Evolutionary conservation across 2,113 vertebrate species (phyloP), one percentile per base, ranked within the genome.

Genomic region (Poecilia latipinna): DNA sequence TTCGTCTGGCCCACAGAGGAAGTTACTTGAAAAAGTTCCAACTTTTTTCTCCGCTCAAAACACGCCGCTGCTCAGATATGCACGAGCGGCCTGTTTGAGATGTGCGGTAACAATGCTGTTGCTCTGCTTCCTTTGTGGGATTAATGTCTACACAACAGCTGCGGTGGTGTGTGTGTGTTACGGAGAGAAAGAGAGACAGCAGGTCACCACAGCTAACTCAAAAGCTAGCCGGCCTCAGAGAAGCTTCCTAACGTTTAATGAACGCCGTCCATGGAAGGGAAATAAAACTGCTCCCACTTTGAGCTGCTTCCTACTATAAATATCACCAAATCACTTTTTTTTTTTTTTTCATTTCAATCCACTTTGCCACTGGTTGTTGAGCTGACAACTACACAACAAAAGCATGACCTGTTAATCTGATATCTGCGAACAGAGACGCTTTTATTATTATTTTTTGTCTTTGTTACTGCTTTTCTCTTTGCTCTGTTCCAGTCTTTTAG

Each of bases 71-170:
- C 65, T 7, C 39, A 72, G 71, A 71, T 32, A 79, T 44, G 51
- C 72, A n/a, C 37, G 5, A 35, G 44, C 28, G 15, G 78, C 65
- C 62, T 89, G 78, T 78, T 68, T 78, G 61, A 82, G 77, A 83
- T 81, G 79, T 84, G 81, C 63, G 86, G 87, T 69, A 72, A 63
- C 83, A 79, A 76, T 35, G 15, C 65, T 82, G 75, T 72, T 65
- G 75, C 69, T 82, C 75, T 54, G 85, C 88, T 90, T 91, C 87
- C 87, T 93, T 83, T 90, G 85, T 86, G 89, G 84, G 85, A 80
- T 70, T 39, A 65, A 64, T 78, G 39, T 75, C 68, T 74, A 79
- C 62, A 78, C 69, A 89, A 84, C 88, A 88, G 85, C 85, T 90
- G 76, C 2, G 10, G 35, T 37, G 35, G 35, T 84, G 86, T 78